phyloP scores from a whole-genome alignment of 2,113 vertebrate genomes.

The Pedetes capensis region DNA sequence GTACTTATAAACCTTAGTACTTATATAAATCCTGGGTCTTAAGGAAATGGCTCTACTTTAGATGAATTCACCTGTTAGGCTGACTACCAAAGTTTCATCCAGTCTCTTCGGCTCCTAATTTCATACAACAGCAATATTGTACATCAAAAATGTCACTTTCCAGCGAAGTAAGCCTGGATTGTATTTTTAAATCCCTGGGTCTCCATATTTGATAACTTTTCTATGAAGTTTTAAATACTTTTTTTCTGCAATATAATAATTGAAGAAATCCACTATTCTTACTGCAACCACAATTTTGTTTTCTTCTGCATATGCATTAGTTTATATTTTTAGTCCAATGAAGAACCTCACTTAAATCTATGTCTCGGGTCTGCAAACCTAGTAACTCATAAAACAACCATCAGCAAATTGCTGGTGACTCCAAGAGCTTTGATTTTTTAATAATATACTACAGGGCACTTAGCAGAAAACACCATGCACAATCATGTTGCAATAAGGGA shows the following conservation, averaged over 20 bases:
- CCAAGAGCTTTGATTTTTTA: conserved; percentile 68
- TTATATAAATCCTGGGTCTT: conserved; percentile 17
- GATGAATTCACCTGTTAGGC: conserved; percentile 71
- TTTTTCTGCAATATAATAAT: conserved; percentile 75
- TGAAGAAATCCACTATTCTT: conserved; percentile 79
- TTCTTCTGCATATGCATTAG: conserved; percentile 75
- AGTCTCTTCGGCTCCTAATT: conserved; percentile 78
- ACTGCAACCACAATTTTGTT: conserved; percentile 77
- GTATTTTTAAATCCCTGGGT: conserved; percentile 82
- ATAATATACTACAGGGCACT: conserved; percentile 68
- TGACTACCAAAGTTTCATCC: conserved; percentile 84
- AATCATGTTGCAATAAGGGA: conserved; percentile 67
- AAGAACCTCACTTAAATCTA: conserved; percentile 68
- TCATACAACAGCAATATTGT: conserved; percentile 85
- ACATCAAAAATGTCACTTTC: conserved; percentile 76
- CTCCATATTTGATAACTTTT: conserved; percentile 85
- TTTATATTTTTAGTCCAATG: conserved; percentile 79
- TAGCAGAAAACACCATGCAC: conserved; percentile 57
- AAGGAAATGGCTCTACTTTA: conserved; percentile 66
- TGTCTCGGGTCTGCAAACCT: conserved; percentile 61
- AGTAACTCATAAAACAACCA: conserved; percentile 52
- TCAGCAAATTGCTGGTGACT: conserved; percentile 58
- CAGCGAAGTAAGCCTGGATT: conserved; percentile 75
- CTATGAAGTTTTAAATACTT: conserved; percentile 80
- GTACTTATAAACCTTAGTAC: not conserved